Conservation (phyloP, 2,797 vertebrate genomes). For the Picus viridis region DNA sequence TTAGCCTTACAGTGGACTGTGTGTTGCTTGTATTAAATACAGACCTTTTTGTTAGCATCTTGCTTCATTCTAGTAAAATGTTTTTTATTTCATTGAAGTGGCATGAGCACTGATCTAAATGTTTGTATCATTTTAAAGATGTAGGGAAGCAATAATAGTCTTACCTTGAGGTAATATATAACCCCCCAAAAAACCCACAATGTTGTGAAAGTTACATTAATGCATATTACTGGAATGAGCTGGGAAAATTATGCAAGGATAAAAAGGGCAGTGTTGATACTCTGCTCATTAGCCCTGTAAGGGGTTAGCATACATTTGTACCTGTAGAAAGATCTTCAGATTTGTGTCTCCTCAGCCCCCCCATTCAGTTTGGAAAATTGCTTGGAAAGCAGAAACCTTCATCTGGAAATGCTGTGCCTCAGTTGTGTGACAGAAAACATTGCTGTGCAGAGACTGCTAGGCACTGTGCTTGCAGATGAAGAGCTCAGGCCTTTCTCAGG, state of each 20-base stretch:
- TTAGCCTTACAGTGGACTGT: background rate
- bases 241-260: background rate
- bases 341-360: background rate
- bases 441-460: background rate
- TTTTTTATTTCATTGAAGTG: background rate
- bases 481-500: background rate
- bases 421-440: rapidly evolving
- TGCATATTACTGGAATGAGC: background rate
- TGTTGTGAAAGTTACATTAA: background rate
- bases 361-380: background rate
- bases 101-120: background rate
- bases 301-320: background rate
- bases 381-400: background rate
- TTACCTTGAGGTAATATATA: background rate
- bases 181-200: background rate
- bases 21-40: background rate
- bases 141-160: background rate
- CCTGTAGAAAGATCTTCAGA: background rate
- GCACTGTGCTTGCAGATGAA: background rate
- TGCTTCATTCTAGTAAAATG: background rate
- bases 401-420: background rate
- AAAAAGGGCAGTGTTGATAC: background rate
- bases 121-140: background rate
- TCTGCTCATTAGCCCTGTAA: background rate
- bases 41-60: background rate